These are phyloP conservation scores for Bombus waltoni DNA, from an alignment of 1,140 invertebrate genomes.

Conservation along the genomic window DNA sequence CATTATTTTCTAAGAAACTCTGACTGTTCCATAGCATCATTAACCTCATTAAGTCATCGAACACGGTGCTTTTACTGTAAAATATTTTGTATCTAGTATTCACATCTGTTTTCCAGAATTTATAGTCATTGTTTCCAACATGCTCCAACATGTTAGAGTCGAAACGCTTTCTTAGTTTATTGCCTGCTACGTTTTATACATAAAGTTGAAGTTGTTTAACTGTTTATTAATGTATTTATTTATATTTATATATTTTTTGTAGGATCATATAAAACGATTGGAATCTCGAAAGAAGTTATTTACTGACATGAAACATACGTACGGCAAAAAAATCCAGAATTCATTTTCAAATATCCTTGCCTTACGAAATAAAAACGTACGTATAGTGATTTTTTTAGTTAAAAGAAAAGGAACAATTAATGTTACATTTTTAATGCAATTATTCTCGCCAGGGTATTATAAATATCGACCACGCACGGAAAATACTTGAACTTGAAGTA, in stretches of 20 bases:
- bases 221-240: not conserved
- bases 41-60: no score
- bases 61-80: no score
- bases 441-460: conserved; percentile 83
- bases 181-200: not conserved
- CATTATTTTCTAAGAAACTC: no score
- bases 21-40: no score
- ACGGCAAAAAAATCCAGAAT: conserved; percentile 79
- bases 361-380: conserved; percentile 82
- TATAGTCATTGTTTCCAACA: no score
- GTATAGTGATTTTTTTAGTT: not conserved
- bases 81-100: no score
- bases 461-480: conserved; percentile 84
- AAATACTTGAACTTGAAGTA: conserved; percentile 85
- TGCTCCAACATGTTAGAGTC: no score
- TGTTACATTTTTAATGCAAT: not conserved
- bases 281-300: conserved; percentile 77
- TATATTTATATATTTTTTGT: conserved; percentile 40
- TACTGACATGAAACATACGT: conserved; percentile 77
- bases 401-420: not conserved
- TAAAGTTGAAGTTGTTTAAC: not conserved
- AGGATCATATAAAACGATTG: conserved; percentile 77
- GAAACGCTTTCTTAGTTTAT: no score
- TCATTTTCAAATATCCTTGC: conserved; percentile 81
- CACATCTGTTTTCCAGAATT: no score